Conservation (phyloP, 1,140 invertebrate genomes). For the Diorhabda sublineata region DNA sequence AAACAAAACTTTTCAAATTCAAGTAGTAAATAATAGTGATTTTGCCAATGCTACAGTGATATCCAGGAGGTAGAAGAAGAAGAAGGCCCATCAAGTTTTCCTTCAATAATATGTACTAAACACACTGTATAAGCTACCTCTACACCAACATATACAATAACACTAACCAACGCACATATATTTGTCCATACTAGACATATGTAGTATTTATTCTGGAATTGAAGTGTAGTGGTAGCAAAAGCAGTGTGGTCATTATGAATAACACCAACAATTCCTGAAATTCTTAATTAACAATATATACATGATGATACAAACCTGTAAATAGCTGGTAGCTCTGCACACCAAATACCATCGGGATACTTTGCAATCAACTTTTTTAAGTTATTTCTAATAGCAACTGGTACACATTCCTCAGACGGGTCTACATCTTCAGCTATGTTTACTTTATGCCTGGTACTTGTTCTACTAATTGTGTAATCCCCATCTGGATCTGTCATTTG, state of each 20-base stretch:
- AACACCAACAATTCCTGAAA: too few species aligned
- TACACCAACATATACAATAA: neutral
- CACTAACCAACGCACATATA: neutral
- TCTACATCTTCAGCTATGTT: neutral
- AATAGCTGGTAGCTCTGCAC: constrained; percentile 15
- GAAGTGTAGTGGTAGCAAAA: too few species aligned
- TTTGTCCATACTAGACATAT: neutral
- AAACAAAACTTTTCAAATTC: too few species aligned
- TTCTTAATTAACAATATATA: too few species aligned
- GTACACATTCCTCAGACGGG: constrained; percentile 4
- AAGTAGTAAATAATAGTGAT: neutral
- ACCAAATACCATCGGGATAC: constrained; percentile 28
- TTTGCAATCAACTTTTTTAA: constrained; percentile 24
- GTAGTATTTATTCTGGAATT: too few species aligned
- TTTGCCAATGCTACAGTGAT: neutral
- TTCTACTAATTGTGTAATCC: too few species aligned
- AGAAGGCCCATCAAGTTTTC: neutral
- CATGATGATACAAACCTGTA: constrained; percentile 22
- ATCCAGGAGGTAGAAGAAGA: neutral
- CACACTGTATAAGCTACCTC: neutral
- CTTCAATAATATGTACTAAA: neutral
- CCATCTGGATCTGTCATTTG: too few species aligned
- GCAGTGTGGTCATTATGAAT: too few species aligned
- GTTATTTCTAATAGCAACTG: constrained; percentile 21
- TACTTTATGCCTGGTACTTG: too few species aligned